These are phyloP conservation scores for Macrostomum cliftonense DNA, from an alignment of 2,888 invertebrate species.

Conservation along the genomic window DNA sequence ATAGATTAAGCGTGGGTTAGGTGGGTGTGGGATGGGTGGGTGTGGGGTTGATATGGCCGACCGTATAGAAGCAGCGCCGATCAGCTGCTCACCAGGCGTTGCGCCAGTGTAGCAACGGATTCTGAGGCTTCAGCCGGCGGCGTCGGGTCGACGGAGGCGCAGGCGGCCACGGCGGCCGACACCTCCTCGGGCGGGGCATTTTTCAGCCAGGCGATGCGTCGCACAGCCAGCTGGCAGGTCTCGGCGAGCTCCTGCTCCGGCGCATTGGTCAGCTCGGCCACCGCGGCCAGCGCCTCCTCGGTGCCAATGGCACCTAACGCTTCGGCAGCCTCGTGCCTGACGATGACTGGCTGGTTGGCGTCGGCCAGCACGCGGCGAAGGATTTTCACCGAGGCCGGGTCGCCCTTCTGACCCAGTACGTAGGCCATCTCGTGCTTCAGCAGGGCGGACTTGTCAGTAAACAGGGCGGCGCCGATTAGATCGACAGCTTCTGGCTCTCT, in stretches of 20 bases:
- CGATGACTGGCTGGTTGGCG: slow-evolving; percentile 68
- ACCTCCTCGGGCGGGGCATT: slow-evolving; percentile 51
- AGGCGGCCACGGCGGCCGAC: slow-evolving; percentile 32
- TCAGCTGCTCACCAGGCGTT: too few species aligned
- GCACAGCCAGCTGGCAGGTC: slow-evolving; percentile 75
- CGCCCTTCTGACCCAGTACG: slow-evolving; percentile 92
- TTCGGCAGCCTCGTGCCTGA: slow-evolving; percentile 93
- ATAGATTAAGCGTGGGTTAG: too few species aligned
- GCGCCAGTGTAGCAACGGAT: slow-evolving; percentile 39
- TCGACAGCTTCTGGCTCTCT: slow-evolving; percentile 6
- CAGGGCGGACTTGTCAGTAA: slow-evolving; percentile 64
- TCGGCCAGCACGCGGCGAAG: slow-evolving; percentile 59
- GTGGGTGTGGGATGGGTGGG: too few species aligned
- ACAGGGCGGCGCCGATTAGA: slow-evolving; percentile 38
- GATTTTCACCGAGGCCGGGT: slow-evolving; percentile 54
- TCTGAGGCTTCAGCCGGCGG: slow-evolving; percentile 47
- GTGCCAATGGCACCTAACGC: slow-evolving; percentile 82
- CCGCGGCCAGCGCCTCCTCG: slow-evolving; percentile 46
- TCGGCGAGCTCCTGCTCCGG: slow-evolving; percentile 43
- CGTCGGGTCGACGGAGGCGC: slow-evolving; percentile 76
- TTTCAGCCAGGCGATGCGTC: slow-evolving; percentile 57
- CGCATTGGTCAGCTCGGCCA: slow-evolving; percentile 31
- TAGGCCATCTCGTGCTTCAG: slow-evolving; percentile 91
- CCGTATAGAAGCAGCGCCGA: too few species aligned
- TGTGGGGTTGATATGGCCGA: too few species aligned